A percentile compares a stretch with the other conserved stretches of the same genome.
Conservation (phyloP, 1,140 invertebrate genomes). For the Aporrectodea caliginosa region DNA sequence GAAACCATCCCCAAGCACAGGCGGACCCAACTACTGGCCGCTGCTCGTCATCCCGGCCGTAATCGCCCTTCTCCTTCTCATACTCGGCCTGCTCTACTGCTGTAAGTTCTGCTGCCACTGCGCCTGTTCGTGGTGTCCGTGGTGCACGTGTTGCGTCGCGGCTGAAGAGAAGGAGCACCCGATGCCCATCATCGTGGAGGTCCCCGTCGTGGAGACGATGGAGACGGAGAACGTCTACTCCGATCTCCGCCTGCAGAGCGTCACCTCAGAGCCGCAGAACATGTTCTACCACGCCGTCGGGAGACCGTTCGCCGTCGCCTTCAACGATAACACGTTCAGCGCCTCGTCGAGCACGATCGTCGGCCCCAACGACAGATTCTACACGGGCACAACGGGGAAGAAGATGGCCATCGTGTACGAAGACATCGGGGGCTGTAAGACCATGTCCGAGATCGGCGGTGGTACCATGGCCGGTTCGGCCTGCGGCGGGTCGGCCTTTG, state of each 20-base stretch:
- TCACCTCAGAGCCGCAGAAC: not conserved
- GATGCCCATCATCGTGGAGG: not conserved
- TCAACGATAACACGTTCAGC: not conserved
- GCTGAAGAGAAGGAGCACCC: not conserved
- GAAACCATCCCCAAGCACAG: not conserved
- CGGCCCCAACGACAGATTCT: not conserved
- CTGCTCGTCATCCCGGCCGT: not conserved
- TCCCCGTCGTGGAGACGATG: not conserved
- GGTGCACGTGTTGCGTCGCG: not conserved
- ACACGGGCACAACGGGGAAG: not conserved
- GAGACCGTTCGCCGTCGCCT: not conserved
- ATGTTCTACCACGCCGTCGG: conserved; percentile 1
- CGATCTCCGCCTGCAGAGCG: not conserved
- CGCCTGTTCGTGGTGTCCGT: not conserved
- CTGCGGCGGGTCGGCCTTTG: not conserved
- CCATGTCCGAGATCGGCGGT: not conserved
- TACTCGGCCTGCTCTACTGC: not conserved
- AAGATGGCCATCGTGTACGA: not conserved
- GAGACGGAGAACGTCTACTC: not conserved
- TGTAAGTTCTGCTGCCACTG: not conserved
- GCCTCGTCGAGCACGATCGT: not conserved
- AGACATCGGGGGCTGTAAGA: not conserved
- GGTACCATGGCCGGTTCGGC: not conserved
- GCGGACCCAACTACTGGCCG: not conserved
- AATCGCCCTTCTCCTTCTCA: not conserved